Conservation (phyloP, 2,888 invertebrate species). For the Oscheius sp. region DNA sequence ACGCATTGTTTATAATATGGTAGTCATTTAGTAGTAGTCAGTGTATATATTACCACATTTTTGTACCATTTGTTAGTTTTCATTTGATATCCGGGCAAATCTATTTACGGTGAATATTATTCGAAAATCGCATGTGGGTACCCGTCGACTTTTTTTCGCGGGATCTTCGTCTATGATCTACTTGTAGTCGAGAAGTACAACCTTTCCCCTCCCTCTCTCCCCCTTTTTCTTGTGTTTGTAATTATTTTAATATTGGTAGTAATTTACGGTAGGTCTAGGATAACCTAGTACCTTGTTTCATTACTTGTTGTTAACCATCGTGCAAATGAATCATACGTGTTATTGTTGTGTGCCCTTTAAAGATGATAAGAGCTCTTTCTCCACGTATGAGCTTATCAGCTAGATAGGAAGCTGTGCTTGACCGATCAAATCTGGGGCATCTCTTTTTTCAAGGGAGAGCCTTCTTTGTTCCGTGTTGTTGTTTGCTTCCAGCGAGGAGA, state of each 20-base stretch:
- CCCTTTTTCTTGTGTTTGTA: slow-evolving; percentile 1
- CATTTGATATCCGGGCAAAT: slow-evolving; percentile 18
- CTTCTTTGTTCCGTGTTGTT: not conserved
- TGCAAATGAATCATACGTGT: slow-evolving; percentile 31
- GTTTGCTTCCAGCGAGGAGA: slow-evolving; percentile 3
- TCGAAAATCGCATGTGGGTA: slow-evolving; percentile 26
- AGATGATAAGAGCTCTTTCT: not conserved
- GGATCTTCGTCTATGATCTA: slow-evolving; percentile 31
- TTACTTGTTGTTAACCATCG: slow-evolving; percentile 10
- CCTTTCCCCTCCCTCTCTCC: not conserved
- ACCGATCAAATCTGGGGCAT: slow-evolving; percentile 9
- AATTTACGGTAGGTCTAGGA: not conserved
- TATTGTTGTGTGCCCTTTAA: slow-evolving; percentile 12
- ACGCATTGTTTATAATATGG: not conserved
- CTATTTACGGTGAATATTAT: slow-evolving; percentile 12
- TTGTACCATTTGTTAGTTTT: slow-evolving; percentile 3
- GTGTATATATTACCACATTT: slow-evolving; percentile 12
- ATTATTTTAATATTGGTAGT: slow-evolving; percentile 10
- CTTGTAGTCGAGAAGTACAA: slow-evolving; percentile 31
- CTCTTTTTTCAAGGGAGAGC: slow-evolving; percentile 6
- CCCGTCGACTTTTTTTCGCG: not conserved
- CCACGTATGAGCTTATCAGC: slow-evolving; percentile 19
- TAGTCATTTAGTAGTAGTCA: slow-evolving; percentile 8
- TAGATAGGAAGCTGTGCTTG: not conserved
- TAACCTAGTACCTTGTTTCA: slow-evolving; percentile 5